These are phyloP conservation scores for Cassiopea andromeda DNA, from an alignment of 30 jellyfish, hydroid and myxozoan species.

Conservation along the genomic window DNA sequence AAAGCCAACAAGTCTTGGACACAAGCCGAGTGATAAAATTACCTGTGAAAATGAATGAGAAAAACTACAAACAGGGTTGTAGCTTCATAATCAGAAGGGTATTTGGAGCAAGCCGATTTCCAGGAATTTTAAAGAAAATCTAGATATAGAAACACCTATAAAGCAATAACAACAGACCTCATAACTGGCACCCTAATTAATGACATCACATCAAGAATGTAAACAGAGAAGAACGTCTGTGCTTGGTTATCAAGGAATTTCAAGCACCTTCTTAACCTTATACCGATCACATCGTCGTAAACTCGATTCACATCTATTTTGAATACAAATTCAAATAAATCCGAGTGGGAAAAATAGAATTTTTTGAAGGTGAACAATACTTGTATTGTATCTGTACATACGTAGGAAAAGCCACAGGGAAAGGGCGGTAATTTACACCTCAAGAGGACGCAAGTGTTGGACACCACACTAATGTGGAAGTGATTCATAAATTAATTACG, in stretches of 20 bases:
- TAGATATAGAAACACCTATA: no score
- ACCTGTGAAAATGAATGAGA: conserved; percentile 59
- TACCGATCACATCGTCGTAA: no score
- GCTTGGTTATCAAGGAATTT: no score
- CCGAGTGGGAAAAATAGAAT: not conserved
- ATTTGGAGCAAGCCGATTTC: no score
- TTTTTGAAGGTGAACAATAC: not conserved
- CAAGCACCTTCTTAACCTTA: no score
- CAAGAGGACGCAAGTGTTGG: not conserved
- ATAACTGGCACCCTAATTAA: no score
- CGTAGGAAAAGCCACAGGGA: not conserved
- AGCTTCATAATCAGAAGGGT: not conserved
- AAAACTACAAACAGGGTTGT: not conserved
- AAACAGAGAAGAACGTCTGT: no score
- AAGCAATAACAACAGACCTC: no score
- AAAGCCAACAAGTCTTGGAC: conserved; percentile 94
- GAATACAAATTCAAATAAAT: no score
- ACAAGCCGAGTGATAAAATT: conserved; percentile 87
- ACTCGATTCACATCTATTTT: no score
- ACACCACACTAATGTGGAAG: not conserved
- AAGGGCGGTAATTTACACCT: not conserved
- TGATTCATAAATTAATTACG: not conserved
- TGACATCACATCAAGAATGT: no score
- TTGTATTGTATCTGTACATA: not conserved
- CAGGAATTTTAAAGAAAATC: no score